Percentiles rank a stretch among this genome's conserved stretches.
Conservation (phyloP, 2,113 vertebrate genomes). For the Willisornis vidua region DNA sequence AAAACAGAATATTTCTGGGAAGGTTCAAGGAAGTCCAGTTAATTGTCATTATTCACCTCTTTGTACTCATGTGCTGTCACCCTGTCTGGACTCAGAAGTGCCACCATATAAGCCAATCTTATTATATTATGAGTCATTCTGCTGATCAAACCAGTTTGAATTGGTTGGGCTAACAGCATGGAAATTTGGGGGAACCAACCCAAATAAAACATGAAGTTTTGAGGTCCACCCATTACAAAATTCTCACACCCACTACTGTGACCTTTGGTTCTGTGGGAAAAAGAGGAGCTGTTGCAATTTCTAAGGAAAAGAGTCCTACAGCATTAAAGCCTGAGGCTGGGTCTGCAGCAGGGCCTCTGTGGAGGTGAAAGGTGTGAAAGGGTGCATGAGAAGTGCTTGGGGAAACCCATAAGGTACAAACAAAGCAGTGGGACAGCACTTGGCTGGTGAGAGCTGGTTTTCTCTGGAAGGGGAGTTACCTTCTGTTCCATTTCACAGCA, state of each 20-base stretch:
- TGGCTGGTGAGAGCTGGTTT: neutral
- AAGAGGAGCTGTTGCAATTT: neutral
- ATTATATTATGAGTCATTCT: neutral
- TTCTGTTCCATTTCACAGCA: accelerated
- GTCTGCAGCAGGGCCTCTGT: neutral
- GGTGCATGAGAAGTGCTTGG: neutral
- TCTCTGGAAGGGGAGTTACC: neutral
- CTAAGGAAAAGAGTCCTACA: neutral
- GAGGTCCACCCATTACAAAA: neutral
- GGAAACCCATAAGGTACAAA: neutral
- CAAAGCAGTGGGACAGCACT: neutral
- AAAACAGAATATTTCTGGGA: slow-evolving; percentile 46
- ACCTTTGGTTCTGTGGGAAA: neutral
- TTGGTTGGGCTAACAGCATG: neutral
- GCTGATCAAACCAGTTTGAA: neutral
- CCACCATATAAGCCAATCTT: neutral
- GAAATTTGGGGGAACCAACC: neutral
- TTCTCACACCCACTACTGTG: neutral
- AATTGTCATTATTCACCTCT: slow-evolving; percentile 47
- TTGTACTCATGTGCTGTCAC: slow-evolving; percentile 36
- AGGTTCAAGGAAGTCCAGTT: slow-evolving; percentile 38
- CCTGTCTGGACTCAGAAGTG: slow-evolving; percentile 13
- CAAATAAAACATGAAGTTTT: neutral
- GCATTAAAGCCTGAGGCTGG: neutral
- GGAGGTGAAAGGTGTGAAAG: neutral